Conservation (phyloP, 2,888 invertebrate genomes). For the Aleiodes alternator region DNA sequence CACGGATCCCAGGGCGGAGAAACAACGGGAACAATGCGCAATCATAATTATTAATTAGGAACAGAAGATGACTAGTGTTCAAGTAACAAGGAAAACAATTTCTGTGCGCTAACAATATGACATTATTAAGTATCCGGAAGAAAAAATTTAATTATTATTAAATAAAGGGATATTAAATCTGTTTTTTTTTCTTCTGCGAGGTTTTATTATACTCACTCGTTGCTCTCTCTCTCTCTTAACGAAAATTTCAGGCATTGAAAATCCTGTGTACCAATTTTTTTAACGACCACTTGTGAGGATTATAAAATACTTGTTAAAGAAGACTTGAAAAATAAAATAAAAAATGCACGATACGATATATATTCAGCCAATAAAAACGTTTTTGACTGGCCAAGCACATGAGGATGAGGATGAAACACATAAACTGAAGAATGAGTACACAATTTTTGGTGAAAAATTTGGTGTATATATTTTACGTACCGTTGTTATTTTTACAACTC, state of each 20-base stretch:
- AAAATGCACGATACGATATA: no score
- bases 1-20: slow-evolving; percentile 62
- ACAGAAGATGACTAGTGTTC: slow-evolving; percentile 44
- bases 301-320: no score
- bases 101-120: slow-evolving; percentile 9
- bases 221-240: not conserved
- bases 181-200: not conserved
- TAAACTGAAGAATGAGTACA: slow-evolving; percentile 15
- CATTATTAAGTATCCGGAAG: slow-evolving; percentile 28
- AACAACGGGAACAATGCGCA: slow-evolving; percentile 64
- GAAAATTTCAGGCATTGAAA: not conserved
- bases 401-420: no score
- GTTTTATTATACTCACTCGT: slow-evolving; percentile 3
- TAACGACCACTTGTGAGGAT: no score
- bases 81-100: not conserved
- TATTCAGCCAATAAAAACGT: no score
- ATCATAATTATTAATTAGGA: slow-evolving; percentile 67
- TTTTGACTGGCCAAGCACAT: no score
- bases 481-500: slow-evolving; percentile 11
- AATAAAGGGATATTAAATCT: not conserved
- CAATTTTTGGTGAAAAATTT: not conserved
- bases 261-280: no score
- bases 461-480: slow-evolving; percentile 5
- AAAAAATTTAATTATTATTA: not conserved
- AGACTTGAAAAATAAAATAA: no score